Percentiles rank a stretch among this genome's conserved stretches.
Conservation (phyloP, 2,888 invertebrate genomes). For the Blera fallax region DNA sequence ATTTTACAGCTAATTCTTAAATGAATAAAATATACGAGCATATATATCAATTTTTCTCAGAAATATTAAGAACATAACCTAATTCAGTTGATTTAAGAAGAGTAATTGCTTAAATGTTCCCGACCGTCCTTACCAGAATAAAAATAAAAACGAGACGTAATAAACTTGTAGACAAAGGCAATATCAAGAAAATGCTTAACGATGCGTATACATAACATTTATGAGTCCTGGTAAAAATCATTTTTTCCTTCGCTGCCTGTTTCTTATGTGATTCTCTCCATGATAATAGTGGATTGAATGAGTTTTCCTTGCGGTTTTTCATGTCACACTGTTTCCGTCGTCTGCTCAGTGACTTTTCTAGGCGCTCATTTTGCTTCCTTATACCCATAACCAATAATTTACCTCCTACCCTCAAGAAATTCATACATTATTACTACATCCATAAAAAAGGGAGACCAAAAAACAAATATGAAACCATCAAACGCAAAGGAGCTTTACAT, state of each 20-base stretch:
- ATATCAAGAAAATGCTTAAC: background rate
- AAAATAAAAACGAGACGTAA: background rate
- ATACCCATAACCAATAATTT: conserved; percentile 18
- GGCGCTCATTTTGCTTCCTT: background rate
- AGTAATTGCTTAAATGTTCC: background rate
- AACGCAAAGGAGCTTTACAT: conserved; percentile 47
- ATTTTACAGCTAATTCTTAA: background rate
- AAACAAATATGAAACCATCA: conserved; percentile 32
- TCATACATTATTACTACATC: background rate
- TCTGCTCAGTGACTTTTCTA: background rate
- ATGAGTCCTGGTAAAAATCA: background rate
- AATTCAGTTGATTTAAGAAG: background rate
- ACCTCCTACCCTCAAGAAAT: background rate
- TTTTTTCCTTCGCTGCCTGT: background rate
- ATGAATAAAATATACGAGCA: background rate
- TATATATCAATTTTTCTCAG: background rate
- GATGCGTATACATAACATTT: conserved; percentile 10
- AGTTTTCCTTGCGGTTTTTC: background rate
- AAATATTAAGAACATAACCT: background rate
- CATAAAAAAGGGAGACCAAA: background rate
- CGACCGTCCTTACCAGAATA: background rate
- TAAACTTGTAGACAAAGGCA: background rate
- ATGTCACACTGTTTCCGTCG: background rate
- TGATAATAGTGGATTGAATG: background rate
- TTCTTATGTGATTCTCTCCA: background rate